These are phyloP conservation scores for Ganaspis sp. DNA, from an alignment of 1,140 invertebrate species.

Conservation along the genomic window DNA sequence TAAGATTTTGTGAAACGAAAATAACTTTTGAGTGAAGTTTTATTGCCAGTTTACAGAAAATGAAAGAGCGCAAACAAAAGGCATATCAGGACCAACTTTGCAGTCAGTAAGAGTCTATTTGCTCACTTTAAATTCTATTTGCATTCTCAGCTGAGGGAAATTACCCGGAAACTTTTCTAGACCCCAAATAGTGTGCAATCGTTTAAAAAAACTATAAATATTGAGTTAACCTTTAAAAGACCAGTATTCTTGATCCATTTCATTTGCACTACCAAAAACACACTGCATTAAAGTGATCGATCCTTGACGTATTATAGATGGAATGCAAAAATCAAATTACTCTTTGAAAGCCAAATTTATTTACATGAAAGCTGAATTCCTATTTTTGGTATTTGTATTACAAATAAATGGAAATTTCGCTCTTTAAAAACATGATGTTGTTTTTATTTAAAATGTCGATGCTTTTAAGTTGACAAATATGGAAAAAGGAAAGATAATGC, in stretches of 20 bases:
- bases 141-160: neutral
- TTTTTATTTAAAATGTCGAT: too few species aligned
- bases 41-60: neutral
- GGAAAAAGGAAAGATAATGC: too few species aligned
- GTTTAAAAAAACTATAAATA: neutral
- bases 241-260: neutral
- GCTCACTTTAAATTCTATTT: slow-evolving; percentile 17
- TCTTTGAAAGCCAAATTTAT: too few species aligned
- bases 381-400: too few species aligned
- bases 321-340: too few species aligned
- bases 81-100: neutral
- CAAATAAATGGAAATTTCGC: too few species aligned
- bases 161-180: neutral
- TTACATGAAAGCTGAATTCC: too few species aligned
- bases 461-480: too few species aligned
- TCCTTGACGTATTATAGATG: too few species aligned
- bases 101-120: neutral
- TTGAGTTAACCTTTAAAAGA: neutral
- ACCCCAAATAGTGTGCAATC: neutral
- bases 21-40: neutral
- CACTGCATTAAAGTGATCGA: too few species aligned
- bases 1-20: neutral
- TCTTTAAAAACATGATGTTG: too few species aligned
- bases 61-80: neutral
- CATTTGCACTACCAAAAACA: too few species aligned